These are phyloP conservation scores for Eupithecia pulchellata DNA, from an alignment of 2,888 invertebrate genomes.

Conservation along the genomic window DNA sequence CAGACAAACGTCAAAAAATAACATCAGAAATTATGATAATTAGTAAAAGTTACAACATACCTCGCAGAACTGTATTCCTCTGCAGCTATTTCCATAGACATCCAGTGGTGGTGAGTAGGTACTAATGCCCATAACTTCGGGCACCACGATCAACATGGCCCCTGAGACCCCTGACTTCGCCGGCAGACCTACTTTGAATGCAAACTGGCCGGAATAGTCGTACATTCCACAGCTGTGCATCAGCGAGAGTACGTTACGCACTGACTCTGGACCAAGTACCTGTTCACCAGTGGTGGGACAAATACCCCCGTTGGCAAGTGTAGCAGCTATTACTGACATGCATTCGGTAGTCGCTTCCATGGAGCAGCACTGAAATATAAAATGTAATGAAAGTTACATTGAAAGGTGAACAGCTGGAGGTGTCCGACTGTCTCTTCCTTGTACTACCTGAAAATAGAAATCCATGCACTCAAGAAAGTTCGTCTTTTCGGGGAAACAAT, in stretches of 20 bases:
- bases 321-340: conserved; percentile 97
- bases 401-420: not conserved
- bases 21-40: not conserved
- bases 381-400: conserved; percentile 18
- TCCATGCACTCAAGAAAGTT: conserved; percentile 97
- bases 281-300: conserved; percentile 98
- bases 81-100: conserved; percentile 94
- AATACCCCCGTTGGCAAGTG: conserved; percentile 98
- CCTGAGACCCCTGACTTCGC: conserved; percentile 97
- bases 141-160: conserved; percentile 96
- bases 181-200: conserved; percentile 96
- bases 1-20: no score
- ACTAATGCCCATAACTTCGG: conserved; percentile 98
- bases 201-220: conserved; percentile 98
- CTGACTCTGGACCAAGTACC: conserved; percentile 94
- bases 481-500: conserved; percentile 97
- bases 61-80: conserved; percentile 97
- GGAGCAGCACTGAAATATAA: conserved; percentile 92
- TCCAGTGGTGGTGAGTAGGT: conserved; percentile 98
- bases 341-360: conserved; percentile 98
- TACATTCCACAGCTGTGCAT: conserved; percentile 99
- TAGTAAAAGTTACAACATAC: conserved; percentile 58
- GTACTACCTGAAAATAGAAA: conserved; percentile 96
- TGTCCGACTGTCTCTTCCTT: not conserved
- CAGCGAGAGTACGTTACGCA: conserved; percentile 96